Evolutionary conservation across 2,797 vertebrate genomes (phyloP), one percentile per base, ranked within the genome.

Genomic region (Tauraco hartlaubi): DNA sequence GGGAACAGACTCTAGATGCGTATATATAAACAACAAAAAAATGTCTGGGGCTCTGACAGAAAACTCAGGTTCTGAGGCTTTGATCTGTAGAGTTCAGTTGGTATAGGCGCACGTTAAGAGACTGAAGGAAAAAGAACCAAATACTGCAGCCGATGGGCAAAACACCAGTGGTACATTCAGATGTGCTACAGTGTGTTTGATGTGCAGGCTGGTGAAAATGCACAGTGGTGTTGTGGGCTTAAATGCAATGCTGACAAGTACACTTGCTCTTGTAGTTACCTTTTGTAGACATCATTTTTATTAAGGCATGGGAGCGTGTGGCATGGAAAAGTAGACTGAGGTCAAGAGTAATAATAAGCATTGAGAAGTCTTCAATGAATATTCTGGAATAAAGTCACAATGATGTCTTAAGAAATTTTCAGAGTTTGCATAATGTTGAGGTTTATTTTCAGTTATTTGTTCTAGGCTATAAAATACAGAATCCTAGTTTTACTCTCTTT

Each of bases 391-490:
- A n/a, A 68, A 82, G 58, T 63, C 18, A 20, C 22, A 44, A 4
- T 41, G 31, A 19, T 59, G 26, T 46, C 20, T 56, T 52, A 79
- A 68, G 33, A 54, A 63, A 63, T 52, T 23, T 58, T 43, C 51
- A 61, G 69, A 33, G 41, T 29, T 74, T 44, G 6, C 0, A 0
- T 64, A 21, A n/a, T 11, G 9, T 77, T 9, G 62, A 4, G 23
- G 17, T 52, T 88, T 85, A 18, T 64, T 91, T 94, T 85, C 51
- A 16, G 48, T 73, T 77, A n/a, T 8, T 51, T 69, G 16, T 83
- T 91, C 44, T 59, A n/a, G 9, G 3, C 39, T 80, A 15, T 61
- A 88, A 69, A 88, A 26, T 68, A 33, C n/a, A 62, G 25, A 67
- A 52, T 41, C 19, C 25, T 67, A 9, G 19, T 67, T 83, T 79